A percentile compares a stretch with the other conserved stretches of the same genome.
These are phyloP conservation scores for Acanthopagrus latus DNA, from an alignment of 2,797 vertebrate species.

Conservation along the genomic window DNA sequence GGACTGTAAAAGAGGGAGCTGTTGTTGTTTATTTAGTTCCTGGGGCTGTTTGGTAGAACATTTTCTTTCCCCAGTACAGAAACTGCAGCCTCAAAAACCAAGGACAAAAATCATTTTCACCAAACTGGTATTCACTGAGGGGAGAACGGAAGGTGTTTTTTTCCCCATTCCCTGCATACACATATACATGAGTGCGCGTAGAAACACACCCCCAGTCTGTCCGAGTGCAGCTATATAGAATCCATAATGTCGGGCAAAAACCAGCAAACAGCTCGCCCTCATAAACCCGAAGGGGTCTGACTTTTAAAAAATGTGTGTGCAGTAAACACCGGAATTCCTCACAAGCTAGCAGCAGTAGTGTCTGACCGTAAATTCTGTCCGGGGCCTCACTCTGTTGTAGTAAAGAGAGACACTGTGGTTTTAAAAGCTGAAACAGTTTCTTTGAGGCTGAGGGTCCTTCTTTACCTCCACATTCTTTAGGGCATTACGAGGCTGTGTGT, in stretches of 20 bases:
- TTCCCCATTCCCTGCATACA: background rate
- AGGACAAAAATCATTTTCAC: background rate
- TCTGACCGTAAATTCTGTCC: slow-evolving; percentile 38
- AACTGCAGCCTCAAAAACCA: slow-evolving; percentile 8
- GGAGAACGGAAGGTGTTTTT: background rate
- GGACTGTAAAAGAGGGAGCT: background rate
- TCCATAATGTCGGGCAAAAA: slow-evolving; percentile 16
- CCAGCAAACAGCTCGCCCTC: slow-evolving; percentile 18
- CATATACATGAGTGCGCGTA: slow-evolving; percentile 4
- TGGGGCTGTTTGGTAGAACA: background rate
- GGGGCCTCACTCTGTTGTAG: slow-evolving; percentile 25
- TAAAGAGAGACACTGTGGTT: slow-evolving; percentile 42
- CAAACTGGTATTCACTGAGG: slow-evolving; percentile 8
- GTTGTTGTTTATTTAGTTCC: background rate
- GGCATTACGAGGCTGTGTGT: slow-evolving; percentile 28
- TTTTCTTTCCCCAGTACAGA: background rate
- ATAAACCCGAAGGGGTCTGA: slow-evolving; percentile 19
- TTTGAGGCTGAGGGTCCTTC: slow-evolving; percentile 49
- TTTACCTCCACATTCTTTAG: slow-evolving; percentile 14
- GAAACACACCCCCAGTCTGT: slow-evolving; percentile 28
- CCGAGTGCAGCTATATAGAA: slow-evolving; percentile 1
- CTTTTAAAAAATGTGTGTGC: background rate
- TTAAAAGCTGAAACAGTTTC: slow-evolving; percentile 34
- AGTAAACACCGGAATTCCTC: slow-evolving; percentile 56
- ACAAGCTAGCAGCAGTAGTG: slow-evolving; percentile 17